phyloP scores from a whole-genome alignment of 2,113 vertebrate genomes.

The Dendrocopos noguchii region DNA sequence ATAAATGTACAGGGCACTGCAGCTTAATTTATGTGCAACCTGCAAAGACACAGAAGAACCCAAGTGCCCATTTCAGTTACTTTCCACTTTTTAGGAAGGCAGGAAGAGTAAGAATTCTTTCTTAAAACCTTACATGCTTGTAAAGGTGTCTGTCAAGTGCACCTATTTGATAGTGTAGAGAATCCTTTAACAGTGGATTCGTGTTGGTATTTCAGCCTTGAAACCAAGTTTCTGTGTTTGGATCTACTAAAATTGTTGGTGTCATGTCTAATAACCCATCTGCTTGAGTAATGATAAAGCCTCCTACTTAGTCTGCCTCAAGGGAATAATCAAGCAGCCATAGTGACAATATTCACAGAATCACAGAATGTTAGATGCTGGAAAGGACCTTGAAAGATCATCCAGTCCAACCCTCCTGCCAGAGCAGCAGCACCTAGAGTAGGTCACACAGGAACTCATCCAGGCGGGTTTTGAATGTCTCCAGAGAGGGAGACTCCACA shows the following conservation, averaged over 20 bases:
- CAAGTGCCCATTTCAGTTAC: neutral
- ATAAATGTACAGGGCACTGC: neutral
- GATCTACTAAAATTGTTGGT: conserved; percentile 38
- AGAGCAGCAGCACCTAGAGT: too few species aligned
- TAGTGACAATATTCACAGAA: neutral
- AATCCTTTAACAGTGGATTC: neutral
- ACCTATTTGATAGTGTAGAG: neutral
- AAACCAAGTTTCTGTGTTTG: neutral
- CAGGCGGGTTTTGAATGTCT: too few species aligned
- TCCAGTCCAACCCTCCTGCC: too few species aligned
- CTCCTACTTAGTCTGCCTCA: conserved; percentile 46
- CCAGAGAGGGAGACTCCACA: too few species aligned
- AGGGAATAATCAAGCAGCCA: conserved; percentile 36
- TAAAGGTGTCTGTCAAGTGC: neutral
- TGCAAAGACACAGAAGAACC: neutral
- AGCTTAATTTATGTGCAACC: neutral
- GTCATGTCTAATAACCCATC: conserved; percentile 35
- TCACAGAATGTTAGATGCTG: too few species aligned
- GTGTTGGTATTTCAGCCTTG: conserved; percentile 23
- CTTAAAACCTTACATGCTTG: neutral
- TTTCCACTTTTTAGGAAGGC: neutral
- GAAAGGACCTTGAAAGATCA: too few species aligned
- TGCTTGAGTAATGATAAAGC: conserved; percentile 26
- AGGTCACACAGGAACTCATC: too few species aligned
- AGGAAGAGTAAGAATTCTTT: neutral